Conservation (phyloP, 1,140 invertebrate species). For the Agrilus planipennis region DNA sequence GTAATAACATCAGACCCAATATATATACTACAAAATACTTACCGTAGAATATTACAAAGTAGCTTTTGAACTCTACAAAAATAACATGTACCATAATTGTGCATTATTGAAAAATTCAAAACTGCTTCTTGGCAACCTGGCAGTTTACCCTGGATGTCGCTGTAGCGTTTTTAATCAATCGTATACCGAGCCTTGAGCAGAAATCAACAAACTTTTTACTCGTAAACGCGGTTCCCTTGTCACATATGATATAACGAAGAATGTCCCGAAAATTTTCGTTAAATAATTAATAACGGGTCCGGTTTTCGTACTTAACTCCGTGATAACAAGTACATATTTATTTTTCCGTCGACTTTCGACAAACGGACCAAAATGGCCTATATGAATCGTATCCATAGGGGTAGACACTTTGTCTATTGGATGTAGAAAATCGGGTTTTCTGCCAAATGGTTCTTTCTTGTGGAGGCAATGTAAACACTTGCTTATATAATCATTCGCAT, state of each 20-base stretch:
- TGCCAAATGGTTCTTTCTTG: conserved; percentile 4
- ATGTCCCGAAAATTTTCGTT: conserved; percentile 13
- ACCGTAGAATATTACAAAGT: no score
- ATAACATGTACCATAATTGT: no score
- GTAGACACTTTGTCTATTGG: conserved; percentile 7
- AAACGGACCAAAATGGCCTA: conserved; percentile 14
- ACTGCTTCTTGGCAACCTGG: no score
- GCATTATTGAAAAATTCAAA: no score
- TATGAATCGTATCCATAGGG: conserved; percentile 12
- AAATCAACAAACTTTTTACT: conserved; percentile 15
- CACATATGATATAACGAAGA: conserved; percentile 27
- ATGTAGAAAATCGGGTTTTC: conserved; percentile 5
- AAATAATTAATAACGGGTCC: background rate
- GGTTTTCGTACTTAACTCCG: conserved; percentile 6
- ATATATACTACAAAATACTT: no score
- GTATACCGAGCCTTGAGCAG: conserved; percentile 19
- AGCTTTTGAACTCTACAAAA: no score
- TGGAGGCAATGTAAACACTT: conserved; percentile 3
- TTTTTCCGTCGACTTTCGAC: background rate
- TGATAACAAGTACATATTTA: background rate
- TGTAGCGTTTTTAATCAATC: conserved; percentile 20
- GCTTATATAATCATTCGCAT: no score
- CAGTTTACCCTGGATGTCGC: conserved; percentile 28
- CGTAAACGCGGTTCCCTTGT: conserved; percentile 28
- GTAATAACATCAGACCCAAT: no score